phyloP scores from a whole-genome alignment of 2,797 vertebrate species.

The Chrysocyon brachyurus region DNA sequence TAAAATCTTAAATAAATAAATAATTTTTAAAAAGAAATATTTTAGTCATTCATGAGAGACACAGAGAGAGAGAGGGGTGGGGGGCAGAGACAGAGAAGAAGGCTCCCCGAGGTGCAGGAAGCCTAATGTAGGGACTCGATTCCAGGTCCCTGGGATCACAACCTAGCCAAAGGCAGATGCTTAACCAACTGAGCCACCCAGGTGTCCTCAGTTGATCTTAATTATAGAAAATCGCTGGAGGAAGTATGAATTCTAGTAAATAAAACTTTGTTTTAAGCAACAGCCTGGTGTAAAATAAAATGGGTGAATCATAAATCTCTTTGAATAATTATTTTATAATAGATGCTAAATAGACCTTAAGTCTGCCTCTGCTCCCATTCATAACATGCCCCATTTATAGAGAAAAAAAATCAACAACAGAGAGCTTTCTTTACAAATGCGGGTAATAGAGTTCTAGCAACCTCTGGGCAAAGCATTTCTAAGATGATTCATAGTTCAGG shows the following conservation, averaged over 20 bases:
- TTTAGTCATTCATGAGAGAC: no score
- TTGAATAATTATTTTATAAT: slow-evolving; percentile 66
- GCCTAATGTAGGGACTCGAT: no score
- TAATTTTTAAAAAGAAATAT: no score
- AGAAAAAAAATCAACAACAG: slow-evolving; percentile 62
- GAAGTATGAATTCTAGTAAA: slow-evolving; percentile 58
- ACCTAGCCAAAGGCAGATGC: no score
- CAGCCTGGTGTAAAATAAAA: slow-evolving; percentile 71
- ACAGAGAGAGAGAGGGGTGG: no score
- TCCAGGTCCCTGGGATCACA: no score
- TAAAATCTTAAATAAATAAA: no score
- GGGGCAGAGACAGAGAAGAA: no score
- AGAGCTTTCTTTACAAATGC: background rate
- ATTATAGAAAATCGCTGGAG: slow-evolving; percentile 18
- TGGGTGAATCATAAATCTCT: slow-evolving; percentile 71
- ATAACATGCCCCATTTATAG: slow-evolving; percentile 29
- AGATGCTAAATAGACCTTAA: background rate
- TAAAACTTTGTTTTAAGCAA: slow-evolving; percentile 28
- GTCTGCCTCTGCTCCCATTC: background rate
- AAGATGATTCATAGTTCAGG: slow-evolving; percentile 64
- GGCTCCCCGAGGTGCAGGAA: no score
- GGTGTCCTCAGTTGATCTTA: background rate
- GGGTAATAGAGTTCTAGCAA: background rate
- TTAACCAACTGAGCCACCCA: no score
- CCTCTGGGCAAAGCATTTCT: slow-evolving; percentile 21